Conservation (phyloP, 2,888 invertebrate species). For the Macaria notata region DNA sequence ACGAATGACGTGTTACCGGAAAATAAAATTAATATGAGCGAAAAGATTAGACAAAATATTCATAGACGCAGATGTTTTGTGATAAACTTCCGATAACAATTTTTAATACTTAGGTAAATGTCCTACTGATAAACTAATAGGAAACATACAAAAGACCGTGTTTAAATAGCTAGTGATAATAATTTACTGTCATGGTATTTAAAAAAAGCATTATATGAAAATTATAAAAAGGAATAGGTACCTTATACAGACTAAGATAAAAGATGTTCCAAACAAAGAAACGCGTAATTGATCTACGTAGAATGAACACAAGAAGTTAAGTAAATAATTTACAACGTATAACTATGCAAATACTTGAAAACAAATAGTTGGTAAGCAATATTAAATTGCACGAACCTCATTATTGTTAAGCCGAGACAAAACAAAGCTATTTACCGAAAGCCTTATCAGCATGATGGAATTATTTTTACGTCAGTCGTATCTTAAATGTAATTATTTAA, state of each 20-base stretch:
- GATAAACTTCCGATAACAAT: too few relatives aligned
- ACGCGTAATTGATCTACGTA: too few relatives aligned
- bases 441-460: constrained; percentile 36
- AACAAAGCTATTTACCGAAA: constrained; percentile 41
- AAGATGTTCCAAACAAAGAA: too few relatives aligned
- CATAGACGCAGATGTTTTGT: too few relatives aligned
- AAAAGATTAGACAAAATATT: neutral
- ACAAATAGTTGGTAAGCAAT: constrained; percentile 1
- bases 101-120: too few relatives aligned
- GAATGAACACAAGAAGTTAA: too few relatives aligned
- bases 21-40: constrained; percentile 2
- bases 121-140: neutral
- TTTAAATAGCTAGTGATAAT: too few relatives aligned
- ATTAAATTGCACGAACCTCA: constrained; percentile 23
- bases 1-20: constrained; percentile 1
- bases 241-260: neutral
- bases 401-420: constrained; percentile 34
- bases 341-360: constrained; percentile 1
- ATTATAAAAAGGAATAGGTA: neutral
- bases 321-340: neutral
- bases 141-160: too few relatives aligned
- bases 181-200: too few relatives aligned
- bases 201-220: too few relatives aligned
- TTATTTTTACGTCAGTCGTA: constrained; percentile 29
- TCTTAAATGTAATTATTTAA: constrained; percentile 22